Base-by-base conservation (phyloP, 2,113 vertebrate species). In the Motacilla alba region DNA sequence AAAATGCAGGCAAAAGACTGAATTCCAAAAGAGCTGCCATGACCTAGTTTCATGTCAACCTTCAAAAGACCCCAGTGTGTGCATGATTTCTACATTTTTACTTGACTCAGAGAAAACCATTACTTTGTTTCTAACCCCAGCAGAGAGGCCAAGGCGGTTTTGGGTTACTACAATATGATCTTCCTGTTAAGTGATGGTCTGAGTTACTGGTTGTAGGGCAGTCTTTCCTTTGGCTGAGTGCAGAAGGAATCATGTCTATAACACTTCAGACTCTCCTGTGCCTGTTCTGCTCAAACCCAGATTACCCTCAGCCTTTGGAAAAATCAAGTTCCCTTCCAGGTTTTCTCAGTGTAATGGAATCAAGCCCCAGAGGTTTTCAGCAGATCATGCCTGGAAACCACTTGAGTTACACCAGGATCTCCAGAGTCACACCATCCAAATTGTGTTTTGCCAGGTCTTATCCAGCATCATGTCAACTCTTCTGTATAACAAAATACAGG, bases 1-100 rank as follows among this genome's bases (percentile, higher is more conserved):
- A 74, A 80, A 59, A 59, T 27, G 24, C 0, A 1, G 50, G 21
- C 33, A 72, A 64, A 72, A 72, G 24, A 19, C 44, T 70, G 43
- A 81, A 72, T 59, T 82, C 30, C 27, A 47, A 27, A 85, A 77
- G 33, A 64, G 31, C 17, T 68, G 33, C n/a, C 41, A 23, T 33
- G 59, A 88, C 26, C 20, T 10, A 76, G 8, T 41, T 90, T 80
- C 43, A 69, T 13, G 15, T 19, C 49, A 69, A 7, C 27, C 41
- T 83, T 93, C 53, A 49, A n/a, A 33, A 91, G 10, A 37, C 8
- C 10, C 18, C 3, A 35, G 0, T 0, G 0, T 37, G 11, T 27
- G 13, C 23, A 16, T 64, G 53, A 73, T 30, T 83, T 90, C 37
- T 85, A 49, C 8, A 13, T 44, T 91, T 82, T 76, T 0, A 68